These are phyloP conservation scores for Hyppa rectilinea DNA, from an alignment of 2,888 invertebrate genomes.

Conservation along the genomic window DNA sequence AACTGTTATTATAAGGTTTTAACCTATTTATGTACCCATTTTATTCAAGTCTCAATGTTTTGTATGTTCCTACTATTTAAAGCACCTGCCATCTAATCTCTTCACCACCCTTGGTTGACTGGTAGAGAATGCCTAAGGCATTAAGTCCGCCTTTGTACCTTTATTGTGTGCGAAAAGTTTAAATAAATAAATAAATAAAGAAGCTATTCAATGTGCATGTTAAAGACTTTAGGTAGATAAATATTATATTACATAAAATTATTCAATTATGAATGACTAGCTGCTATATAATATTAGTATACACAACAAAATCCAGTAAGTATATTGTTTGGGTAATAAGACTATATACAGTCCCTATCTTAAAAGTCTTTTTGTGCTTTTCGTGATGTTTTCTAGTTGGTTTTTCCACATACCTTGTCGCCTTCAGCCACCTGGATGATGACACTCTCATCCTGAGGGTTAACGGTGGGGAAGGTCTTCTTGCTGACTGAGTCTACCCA, in stretches of 20 bases:
- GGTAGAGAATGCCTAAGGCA: no score
- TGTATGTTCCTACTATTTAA: no score
- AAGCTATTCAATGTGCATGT: no score
- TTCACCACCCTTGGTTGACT: no score
- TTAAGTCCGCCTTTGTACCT: no score
- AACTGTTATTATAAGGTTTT: no score
- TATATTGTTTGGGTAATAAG: background rate
- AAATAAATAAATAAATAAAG: no score
- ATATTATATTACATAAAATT: background rate
- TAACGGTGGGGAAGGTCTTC: slow-evolving; percentile 96
- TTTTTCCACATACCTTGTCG: slow-evolving; percentile 92
- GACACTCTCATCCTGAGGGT: slow-evolving; percentile 95
- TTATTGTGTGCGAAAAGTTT: no score
- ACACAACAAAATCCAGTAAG: background rate
- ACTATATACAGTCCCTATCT: background rate
- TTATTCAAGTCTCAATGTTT: no score
- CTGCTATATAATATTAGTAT: no score
- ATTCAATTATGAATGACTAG: background rate
- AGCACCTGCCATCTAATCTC: no score
- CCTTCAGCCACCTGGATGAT: slow-evolving; percentile 95
- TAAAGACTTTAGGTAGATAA: background rate
- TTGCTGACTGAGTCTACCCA: slow-evolving; percentile 95
- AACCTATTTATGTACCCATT: no score
- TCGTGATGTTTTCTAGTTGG: background rate
- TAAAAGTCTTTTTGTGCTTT: background rate